These are phyloP conservation scores for Melieria omissa DNA, from an alignment of 2,888 invertebrate genomes.

Conservation along the genomic window DNA sequence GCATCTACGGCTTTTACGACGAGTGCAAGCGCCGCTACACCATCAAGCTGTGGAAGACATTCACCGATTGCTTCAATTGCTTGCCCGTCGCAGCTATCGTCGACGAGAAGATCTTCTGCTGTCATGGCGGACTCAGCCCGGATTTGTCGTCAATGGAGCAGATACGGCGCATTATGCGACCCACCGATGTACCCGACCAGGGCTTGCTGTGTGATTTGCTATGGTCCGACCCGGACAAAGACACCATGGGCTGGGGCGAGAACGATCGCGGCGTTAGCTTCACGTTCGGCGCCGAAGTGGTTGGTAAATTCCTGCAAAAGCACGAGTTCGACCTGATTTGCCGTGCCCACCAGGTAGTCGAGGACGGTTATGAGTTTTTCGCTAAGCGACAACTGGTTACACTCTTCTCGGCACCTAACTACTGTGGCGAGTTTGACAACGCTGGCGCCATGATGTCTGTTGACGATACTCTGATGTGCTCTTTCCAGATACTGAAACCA, in stretches of 20 bases:
- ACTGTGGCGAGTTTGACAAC: conserved; percentile 92
- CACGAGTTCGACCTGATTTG: conserved; percentile 99
- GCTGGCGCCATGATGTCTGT: conserved; percentile 98
- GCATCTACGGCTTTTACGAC: conserved; percentile 98
- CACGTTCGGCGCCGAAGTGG: conserved; percentile 98
- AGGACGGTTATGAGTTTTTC: conserved; percentile 98
- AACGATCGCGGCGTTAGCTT: conserved; percentile 99
- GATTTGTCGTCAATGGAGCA: conserved; percentile 98
- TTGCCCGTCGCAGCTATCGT: conserved; percentile 97
- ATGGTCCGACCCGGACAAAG: conserved; percentile 98
- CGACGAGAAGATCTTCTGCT: conserved; percentile 80
- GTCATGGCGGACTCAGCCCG: conserved; percentile 87
- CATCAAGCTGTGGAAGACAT: conserved; percentile 99
- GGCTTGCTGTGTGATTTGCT: conserved; percentile 95
- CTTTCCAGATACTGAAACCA: conserved; percentile 96
- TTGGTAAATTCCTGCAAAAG: conserved; percentile 98
- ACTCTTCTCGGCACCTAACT: conserved; percentile 92
- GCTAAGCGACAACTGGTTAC: conserved; percentile 97
- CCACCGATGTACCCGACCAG: conserved; percentile 98
- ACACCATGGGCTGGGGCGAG: conserved; percentile 99
- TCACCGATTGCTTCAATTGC: conserved; percentile 99
- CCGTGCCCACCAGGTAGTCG: conserved; percentile 99
- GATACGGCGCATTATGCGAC: conserved; percentile 97
- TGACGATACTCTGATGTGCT: conserved; percentile 99
- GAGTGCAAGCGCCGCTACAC: conserved; percentile 96